These are phyloP conservation scores for Scomber colias DNA, from an alignment of 2,113 vertebrate genomes.

Conservation along the genomic window DNA sequence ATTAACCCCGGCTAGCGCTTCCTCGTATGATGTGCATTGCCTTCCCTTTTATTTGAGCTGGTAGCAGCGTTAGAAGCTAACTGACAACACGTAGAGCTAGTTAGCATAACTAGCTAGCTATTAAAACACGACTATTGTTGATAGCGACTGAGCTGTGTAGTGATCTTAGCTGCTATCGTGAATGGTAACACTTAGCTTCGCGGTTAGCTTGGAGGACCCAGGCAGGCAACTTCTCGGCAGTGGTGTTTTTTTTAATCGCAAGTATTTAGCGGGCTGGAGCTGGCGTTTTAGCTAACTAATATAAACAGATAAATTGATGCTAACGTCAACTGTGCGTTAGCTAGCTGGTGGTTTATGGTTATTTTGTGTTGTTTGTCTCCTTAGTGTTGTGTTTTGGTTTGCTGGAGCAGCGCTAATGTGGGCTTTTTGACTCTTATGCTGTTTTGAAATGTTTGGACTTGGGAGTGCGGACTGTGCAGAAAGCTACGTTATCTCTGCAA, in stretches of 20 bases:
- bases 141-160: slow-evolving; percentile 43
- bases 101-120: slow-evolving; percentile 68
- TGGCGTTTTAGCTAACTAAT: slow-evolving; percentile 25
- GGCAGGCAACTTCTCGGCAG: slow-evolving; percentile 54
- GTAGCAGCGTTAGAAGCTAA: slow-evolving; percentile 49
- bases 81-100: slow-evolving; percentile 66
- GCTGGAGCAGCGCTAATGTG: slow-evolving; percentile 5
- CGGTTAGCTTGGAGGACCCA: slow-evolving; percentile 13
- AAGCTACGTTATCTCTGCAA: not conserved
- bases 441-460: slow-evolving; percentile 52
- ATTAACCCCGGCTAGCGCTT: slow-evolving; percentile 39
- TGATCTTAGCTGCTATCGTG: slow-evolving; percentile 8
- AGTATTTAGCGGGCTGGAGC: slow-evolving; percentile 36
- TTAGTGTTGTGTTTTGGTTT: not conserved
- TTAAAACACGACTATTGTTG: slow-evolving; percentile 71
- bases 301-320: slow-evolving; percentile 34
- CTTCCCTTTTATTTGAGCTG: slow-evolving; percentile 51
- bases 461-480: not conserved
- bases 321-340: not conserved
- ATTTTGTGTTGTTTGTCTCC: not conserved
- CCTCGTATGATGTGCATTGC: slow-evolving; percentile 38
- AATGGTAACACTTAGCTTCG: slow-evolving; percentile 24
- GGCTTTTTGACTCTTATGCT: slow-evolving; percentile 27
- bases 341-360: not conserved
- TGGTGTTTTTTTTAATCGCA: slow-evolving; percentile 26